Conservation (phyloP, 1,140 invertebrate species). For the Leptinotarsa undecemlineata region DNA sequence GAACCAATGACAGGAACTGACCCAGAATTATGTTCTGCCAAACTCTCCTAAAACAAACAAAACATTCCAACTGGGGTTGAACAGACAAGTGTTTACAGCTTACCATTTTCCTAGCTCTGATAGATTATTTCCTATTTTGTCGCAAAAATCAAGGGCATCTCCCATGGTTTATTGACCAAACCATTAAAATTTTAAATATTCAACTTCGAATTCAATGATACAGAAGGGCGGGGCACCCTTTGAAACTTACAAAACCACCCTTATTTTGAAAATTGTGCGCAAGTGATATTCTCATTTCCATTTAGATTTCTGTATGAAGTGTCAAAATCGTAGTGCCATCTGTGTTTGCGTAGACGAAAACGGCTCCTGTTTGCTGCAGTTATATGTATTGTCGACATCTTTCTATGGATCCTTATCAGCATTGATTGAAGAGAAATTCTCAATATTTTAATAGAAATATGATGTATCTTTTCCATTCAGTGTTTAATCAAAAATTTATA, state of each 20-base stretch:
- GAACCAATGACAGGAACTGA: slow-evolving; percentile 73
- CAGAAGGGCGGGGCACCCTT: slow-evolving; percentile 47
- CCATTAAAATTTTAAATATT: slow-evolving; percentile 38
- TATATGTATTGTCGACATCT: too few relatives aligned
- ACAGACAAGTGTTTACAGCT: slow-evolving; percentile 36
- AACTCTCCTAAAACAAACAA: slow-evolving; percentile 63
- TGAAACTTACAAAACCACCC: slow-evolving; percentile 28
- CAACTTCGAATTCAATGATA: slow-evolving; percentile 24
- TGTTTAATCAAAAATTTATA: too few relatives aligned
- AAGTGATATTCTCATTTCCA: slow-evolving; percentile 14
- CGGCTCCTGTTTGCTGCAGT: background rate
- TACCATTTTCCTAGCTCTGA: slow-evolving; percentile 70
- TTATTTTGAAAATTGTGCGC: slow-evolving; percentile 21
- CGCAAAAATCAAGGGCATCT: slow-evolving; percentile 60
- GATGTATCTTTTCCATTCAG: too few relatives aligned
- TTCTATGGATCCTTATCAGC: too few relatives aligned
- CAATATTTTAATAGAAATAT: too few relatives aligned
- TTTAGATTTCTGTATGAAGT: background rate
- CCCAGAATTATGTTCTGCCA: slow-evolving; percentile 77
- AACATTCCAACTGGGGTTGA: too few relatives aligned
- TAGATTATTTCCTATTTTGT: slow-evolving; percentile 68
- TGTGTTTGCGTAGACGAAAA: background rate
- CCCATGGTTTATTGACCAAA: slow-evolving; percentile 43
- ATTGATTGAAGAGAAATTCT: too few relatives aligned
- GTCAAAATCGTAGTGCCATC: background rate